Evolutionary conservation across 1,140 invertebrate species (phyloP).

Genomic region (Spodoptera litura): DNA sequence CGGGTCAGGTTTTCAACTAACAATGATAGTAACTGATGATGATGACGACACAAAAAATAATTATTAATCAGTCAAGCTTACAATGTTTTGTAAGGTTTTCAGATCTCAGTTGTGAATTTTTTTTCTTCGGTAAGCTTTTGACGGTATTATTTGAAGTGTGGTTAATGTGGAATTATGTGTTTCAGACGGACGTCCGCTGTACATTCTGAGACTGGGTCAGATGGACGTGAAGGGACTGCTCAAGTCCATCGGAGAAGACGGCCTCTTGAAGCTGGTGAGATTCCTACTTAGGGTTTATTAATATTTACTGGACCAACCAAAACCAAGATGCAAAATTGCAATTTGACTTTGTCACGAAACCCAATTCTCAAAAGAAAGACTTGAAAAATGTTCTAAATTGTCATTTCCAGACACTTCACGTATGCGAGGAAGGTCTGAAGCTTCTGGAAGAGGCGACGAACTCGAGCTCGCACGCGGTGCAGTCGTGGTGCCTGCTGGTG

Average conservation of each 20-base stretch:
- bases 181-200: slow-evolving; percentile 95
- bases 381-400: not conserved
- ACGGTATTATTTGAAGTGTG: not conserved
- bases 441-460: slow-evolving; percentile 94
- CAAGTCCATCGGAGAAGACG: slow-evolving; percentile 97
- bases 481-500: slow-evolving; percentile 96
- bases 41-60: no score
- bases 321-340: no score
- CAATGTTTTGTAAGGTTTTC: no score
- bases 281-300: not conserved
- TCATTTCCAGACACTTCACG: slow-evolving; percentile 90
- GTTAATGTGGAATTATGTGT: slow-evolving; percentile 39
- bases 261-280: slow-evolving; percentile 93
- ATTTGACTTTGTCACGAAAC: no score
- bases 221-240: slow-evolving; percentile 98
- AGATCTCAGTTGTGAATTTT: no score
- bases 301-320: no score
- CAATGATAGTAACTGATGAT: no score
- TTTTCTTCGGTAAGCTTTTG: no score
- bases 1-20: no score
- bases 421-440: slow-evolving; percentile 94
- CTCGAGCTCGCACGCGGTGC: slow-evolving; percentile 91
- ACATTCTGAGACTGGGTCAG: slow-evolving; percentile 95
- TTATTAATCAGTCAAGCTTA: no score
- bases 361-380: not conserved